phyloP scores from a whole-genome alignment of 2,113 vertebrate genomes.

The Sinosuthora webbiana region DNA sequence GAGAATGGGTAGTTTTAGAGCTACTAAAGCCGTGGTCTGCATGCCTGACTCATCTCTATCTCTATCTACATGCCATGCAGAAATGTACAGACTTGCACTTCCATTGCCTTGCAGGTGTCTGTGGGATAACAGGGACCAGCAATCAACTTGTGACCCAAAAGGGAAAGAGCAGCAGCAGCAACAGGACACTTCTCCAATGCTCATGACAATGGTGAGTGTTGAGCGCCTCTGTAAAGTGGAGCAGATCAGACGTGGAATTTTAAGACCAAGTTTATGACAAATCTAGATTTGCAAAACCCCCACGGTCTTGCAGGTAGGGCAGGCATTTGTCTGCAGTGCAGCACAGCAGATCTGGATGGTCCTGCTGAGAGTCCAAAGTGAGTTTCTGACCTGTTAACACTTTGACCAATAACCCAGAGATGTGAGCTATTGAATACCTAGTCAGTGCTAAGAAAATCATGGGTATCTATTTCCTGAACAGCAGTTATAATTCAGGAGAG shows the following conservation, averaged over 20 bases:
- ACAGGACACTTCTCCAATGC: background rate
- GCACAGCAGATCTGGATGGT: background rate
- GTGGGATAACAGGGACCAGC: background rate
- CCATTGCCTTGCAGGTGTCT: background rate
- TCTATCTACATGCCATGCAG: background rate
- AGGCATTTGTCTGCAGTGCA: background rate
- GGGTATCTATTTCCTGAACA: background rate
- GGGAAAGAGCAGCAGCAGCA: background rate
- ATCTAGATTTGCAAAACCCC: background rate
- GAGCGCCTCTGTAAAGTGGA: background rate
- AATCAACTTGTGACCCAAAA: background rate
- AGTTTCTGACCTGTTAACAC: background rate
- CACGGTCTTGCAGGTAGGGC: background rate
- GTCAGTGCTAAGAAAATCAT: background rate
- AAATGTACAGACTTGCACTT: background rate
- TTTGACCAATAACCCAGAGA: background rate
- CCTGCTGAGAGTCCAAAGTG: background rate
- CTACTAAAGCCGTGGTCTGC: background rate
- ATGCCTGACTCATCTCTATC: background rate
- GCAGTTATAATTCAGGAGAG: background rate
- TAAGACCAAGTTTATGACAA: background rate
- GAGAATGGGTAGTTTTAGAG: background rate
- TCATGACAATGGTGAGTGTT: background rate
- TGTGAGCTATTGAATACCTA: background rate
- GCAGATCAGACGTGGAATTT: background rate